These are phyloP conservation scores for Drosophila putrida DNA, from an alignment of 2,888 invertebrate species.

Conservation along the genomic window DNA sequence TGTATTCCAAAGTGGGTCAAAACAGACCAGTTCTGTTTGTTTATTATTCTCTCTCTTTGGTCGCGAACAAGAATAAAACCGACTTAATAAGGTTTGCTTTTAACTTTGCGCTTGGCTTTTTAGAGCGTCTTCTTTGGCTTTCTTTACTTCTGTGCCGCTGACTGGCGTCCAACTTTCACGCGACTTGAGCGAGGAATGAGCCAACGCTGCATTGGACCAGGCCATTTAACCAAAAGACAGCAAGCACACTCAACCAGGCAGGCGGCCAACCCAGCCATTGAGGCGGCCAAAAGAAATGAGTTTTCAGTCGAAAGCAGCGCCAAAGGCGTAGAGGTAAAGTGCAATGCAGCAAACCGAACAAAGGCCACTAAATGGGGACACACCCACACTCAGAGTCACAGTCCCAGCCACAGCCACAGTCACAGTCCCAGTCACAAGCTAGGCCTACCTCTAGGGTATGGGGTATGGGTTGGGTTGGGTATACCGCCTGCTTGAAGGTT, in stretches of 20 bases:
- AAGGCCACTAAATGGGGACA: constrained; percentile 62
- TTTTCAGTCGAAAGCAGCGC: constrained; percentile 64
- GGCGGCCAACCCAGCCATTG: constrained; percentile 15
- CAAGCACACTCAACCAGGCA: constrained; percentile 22
- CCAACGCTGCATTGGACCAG: constrained; percentile 73
- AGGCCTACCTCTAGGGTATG: constrained; percentile 21
- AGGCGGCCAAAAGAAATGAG: constrained; percentile 59
- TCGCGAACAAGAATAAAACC: constrained; percentile 39
- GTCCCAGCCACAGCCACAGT: constrained; percentile 50
- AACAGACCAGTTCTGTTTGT: constrained; percentile 57
- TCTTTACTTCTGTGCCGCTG: constrained; percentile 53
- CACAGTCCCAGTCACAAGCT: too few relatives aligned
- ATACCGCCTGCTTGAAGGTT: constrained; percentile 49
- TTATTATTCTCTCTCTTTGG: constrained; percentile 40
- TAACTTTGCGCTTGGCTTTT: constrained; percentile 18
- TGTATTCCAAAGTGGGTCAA: constrained; percentile 55
- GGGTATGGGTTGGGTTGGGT: constrained; percentile 5
- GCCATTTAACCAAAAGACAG: constrained; percentile 79
- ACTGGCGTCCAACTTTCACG: constrained; percentile 84
- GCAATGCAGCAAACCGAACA: constrained; percentile 57
- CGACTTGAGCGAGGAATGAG: constrained; percentile 85
- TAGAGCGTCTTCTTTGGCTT: constrained; percentile 49
- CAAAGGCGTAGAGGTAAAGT: constrained; percentile 53
- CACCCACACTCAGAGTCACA: constrained; percentile 57
- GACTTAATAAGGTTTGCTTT: constrained; percentile 31